Evolutionary conservation across 2,797 vertebrate genomes (phyloP).

Genomic region (Toxotes lorentzi): DNA sequence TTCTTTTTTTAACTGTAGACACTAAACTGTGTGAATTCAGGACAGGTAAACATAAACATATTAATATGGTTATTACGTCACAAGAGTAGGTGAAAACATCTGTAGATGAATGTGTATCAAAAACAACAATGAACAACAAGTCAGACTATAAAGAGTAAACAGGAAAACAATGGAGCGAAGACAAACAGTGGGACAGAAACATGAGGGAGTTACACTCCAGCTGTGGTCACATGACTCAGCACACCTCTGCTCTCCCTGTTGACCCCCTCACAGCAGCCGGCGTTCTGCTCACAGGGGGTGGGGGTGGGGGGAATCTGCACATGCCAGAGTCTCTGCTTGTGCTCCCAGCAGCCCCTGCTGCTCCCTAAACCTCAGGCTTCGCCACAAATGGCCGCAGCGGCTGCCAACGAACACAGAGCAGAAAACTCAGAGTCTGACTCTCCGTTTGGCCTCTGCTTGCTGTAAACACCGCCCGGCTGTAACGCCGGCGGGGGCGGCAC

Average conservation of each 20-base stretch:
- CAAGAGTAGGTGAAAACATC: too few relatives aligned
- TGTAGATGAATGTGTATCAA: too few relatives aligned
- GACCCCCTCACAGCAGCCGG: slow-evolving; percentile 45
- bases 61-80: too few relatives aligned
- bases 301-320: slow-evolving; percentile 45
- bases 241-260: background rate
- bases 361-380: slow-evolving; percentile 78
- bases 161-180: too few relatives aligned
- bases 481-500: slow-evolving; percentile 59
- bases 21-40: too few relatives aligned
- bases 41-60: too few relatives aligned
- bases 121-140: too few relatives aligned
- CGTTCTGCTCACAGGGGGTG: slow-evolving; percentile 18
- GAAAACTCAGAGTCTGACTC: slow-evolving; percentile 66
- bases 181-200: too few relatives aligned
- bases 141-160: too few relatives aligned
- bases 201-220: slow-evolving; percentile 45
- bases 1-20: too few relatives aligned
- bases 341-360: slow-evolving; percentile 57
- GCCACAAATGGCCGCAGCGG: slow-evolving; percentile 72
- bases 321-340: slow-evolving; percentile 54
- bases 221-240: slow-evolving; percentile 38
- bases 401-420: slow-evolving; percentile 82
- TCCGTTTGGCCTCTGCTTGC: slow-evolving; percentile 55
- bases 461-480: slow-evolving; percentile 71